These are phyloP conservation scores for Xyliphius kryptos DNA, from an alignment of 2,113 vertebrate species.

Conservation along the genomic window DNA sequence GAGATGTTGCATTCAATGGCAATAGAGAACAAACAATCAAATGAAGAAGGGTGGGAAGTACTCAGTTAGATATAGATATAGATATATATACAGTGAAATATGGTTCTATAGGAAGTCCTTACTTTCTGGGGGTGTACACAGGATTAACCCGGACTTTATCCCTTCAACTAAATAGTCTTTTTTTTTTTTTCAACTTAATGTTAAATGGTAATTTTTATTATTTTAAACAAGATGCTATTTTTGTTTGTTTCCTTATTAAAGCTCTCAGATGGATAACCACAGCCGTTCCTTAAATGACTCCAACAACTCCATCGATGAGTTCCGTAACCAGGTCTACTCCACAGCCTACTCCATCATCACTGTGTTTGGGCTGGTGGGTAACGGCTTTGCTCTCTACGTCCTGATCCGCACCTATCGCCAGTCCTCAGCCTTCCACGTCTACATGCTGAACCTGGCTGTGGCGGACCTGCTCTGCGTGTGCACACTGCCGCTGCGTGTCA, in stretches of 20 bases:
- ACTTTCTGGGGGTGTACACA: too few relatives aligned
- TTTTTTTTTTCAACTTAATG: too few relatives aligned
- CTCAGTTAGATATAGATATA: too few relatives aligned
- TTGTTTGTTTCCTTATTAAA: neutral
- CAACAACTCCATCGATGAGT: slow-evolving; percentile 75
- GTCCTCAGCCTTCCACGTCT: slow-evolving; percentile 81
- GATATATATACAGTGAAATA: too few relatives aligned
- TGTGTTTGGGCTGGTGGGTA: slow-evolving; percentile 77
- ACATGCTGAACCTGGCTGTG: slow-evolving; percentile 87
- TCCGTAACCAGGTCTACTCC: slow-evolving; percentile 87
- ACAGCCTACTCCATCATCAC: slow-evolving; percentile 83
- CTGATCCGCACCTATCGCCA: slow-evolving; percentile 72
- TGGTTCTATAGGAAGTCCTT: too few relatives aligned
- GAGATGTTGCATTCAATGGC: too few relatives aligned
- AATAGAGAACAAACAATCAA: too few relatives aligned
- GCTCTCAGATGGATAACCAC: slow-evolving; percentile 9
- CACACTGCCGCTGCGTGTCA: slow-evolving; percentile 81
- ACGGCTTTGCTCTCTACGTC: slow-evolving; percentile 76
- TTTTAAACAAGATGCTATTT: neutral
- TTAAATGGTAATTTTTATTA: too few relatives aligned
- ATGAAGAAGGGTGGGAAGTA: too few relatives aligned
- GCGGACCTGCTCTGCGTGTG: slow-evolving; percentile 86
- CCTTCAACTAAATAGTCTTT: too few relatives aligned
- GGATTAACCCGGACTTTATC: too few relatives aligned
- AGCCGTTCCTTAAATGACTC: neutral